Evolutionary conservation across 1,140 invertebrate genomes (phyloP), one percentile per base, ranked within the genome.

Genomic region (Halotydeus destructor): DNA sequence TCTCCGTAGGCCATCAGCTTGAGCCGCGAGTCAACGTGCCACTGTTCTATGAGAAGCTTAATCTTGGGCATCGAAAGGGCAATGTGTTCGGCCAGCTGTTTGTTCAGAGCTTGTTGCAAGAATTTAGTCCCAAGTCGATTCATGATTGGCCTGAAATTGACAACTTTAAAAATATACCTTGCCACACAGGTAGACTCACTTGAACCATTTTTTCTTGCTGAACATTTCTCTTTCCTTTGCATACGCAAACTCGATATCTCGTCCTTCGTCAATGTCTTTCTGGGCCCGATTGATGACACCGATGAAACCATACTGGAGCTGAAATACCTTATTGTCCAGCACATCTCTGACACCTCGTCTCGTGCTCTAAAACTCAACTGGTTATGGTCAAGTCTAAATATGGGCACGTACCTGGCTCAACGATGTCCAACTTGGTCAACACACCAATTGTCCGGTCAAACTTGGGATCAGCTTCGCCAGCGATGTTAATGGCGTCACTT

Each of bases 261-360:
- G 69, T 24, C 53, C 56, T 4, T 63, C 63, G 32, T 68, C 65
- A 11, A 99, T 98, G 60, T 97, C 89, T 57, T 89, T 80, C 58
- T 99, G 93, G 50, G 89, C 96, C 54, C 93, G 68, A 66, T 97
- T 97, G 2, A 98, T 86, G 1, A 98, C 86, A 44, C 93, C 93
- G 55, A 98, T 89, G 50, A 93, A 91, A 49, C 94, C 81, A 16
- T 99, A 64, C 63, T 98, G 98, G 0, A 99, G 88, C 23, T 91
- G 93, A 57, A 99, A 96, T 2, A 98, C 80, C 45, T 84, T 69
- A 1, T 94, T 94, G 62, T 84, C 94, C 18, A 99, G 64, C 45
- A 98, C 89, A 57, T 98, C 93, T 59, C 50, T 12, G 14, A 50
- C 52, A 47, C 56, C 50, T n/a, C n/a, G 43, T n/a, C n/a, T n/a